Evolutionary conservation across 2,888 invertebrate species (phyloP).

Genomic region (Cepaea hortensis): DNA sequence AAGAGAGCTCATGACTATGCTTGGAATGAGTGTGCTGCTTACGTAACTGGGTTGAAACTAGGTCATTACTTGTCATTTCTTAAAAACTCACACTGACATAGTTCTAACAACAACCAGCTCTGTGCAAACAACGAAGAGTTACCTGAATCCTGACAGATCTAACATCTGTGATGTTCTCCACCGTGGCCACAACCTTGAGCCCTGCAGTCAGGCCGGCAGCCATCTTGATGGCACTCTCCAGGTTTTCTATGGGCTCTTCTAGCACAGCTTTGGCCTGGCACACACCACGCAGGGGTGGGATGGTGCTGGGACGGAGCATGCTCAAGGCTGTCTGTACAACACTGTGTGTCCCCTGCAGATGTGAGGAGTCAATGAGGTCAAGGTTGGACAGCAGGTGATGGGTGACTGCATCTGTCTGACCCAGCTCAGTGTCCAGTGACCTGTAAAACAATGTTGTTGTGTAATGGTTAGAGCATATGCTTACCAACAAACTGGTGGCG

Average conservation of each 20-base stretch:
- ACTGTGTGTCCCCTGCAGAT: constrained; percentile 62
- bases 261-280: constrained; percentile 79
- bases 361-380: constrained; percentile 63
- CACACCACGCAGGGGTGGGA: constrained; percentile 61
- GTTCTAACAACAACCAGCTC: too few relatives aligned
- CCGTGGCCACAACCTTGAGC: constrained; percentile 90
- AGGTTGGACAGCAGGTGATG: constrained; percentile 85
- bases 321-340: constrained; percentile 65
- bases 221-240: constrained; percentile 89
- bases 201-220: constrained; percentile 93
- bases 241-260: constrained; percentile 88
- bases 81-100: too few relatives aligned
- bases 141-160: constrained; percentile 87
- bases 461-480: too few relatives aligned
- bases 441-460: constrained; percentile 58
- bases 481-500: too few relatives aligned
- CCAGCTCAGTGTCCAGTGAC: constrained; percentile 77
- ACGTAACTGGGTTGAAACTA: too few relatives aligned
- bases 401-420: constrained; percentile 88
- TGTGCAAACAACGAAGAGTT: not conserved
- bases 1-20: too few relatives aligned
- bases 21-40: too few relatives aligned
- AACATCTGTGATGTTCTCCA: constrained; percentile 86
- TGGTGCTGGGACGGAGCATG: constrained; percentile 57
- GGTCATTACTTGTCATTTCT: too few relatives aligned